A percentile compares a stretch with the other conserved stretches of the same genome.
These are phyloP conservation scores for Sesamia inferens DNA, from an alignment of 2,888 invertebrate species.

Conservation along the genomic window DNA sequence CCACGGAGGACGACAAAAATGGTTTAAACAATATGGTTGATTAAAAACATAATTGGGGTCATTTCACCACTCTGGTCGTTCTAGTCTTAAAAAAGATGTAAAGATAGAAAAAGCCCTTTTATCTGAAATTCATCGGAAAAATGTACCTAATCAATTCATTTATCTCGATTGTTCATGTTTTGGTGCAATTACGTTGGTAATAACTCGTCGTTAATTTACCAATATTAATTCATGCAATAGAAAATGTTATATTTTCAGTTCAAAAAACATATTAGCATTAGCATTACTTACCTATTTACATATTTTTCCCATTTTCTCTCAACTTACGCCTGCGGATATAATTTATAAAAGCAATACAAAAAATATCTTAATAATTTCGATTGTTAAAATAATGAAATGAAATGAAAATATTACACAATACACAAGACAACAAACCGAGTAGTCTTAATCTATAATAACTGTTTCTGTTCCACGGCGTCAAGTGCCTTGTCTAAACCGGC, in stretches of 20 bases:
- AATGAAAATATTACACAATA: too few relatives aligned
- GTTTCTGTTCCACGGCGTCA: conserved; percentile 5
- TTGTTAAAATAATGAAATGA: background rate
- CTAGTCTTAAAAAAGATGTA: too few relatives aligned
- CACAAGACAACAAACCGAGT: conserved; percentile 4
- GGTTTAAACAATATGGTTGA: too few relatives aligned
- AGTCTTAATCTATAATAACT: conserved; percentile 24
- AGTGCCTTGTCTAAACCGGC: conserved; percentile 24
- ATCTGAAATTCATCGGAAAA: conserved; percentile 17
- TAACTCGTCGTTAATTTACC: conserved; percentile 4
- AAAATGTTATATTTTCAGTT: too few relatives aligned
- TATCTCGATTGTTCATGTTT: background rate
- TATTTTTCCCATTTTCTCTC: background rate
- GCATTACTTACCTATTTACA: too few relatives aligned
- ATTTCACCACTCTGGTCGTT: too few relatives aligned
- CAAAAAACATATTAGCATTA: too few relatives aligned
- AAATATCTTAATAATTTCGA: background rate
- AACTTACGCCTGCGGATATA: background rate
- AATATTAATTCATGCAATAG: background rate
- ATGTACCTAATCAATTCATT: conserved; percentile 13
- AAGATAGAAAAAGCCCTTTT: conserved; percentile 1
- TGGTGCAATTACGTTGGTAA: background rate
- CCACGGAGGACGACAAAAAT: too few relatives aligned
- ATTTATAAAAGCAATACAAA: background rate
- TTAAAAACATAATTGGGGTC: too few relatives aligned